Evolutionary conservation across 2,797 vertebrate genomes (phyloP), one percentile per base, ranked within the genome.

Genomic region (Pempheris klunzingeri): DNA sequence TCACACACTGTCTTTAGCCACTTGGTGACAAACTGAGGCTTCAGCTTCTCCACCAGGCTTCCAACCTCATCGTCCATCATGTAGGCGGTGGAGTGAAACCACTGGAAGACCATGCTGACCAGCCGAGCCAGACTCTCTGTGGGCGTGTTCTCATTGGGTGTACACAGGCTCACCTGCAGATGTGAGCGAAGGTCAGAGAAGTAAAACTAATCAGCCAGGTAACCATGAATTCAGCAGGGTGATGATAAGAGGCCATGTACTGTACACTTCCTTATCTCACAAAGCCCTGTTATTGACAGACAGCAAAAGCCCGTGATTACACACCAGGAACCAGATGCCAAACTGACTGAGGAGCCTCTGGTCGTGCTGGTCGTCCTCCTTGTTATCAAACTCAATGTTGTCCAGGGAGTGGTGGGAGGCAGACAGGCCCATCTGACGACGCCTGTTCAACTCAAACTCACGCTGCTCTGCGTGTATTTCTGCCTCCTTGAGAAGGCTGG

Each of bases 31-130:
- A 99, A 99, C 91, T 99, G 98, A 3, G 98, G 98, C 86, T 99
- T 99, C 41, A 99, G 94, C 84, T 99, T 99, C 85, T 99, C 98
- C 83, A 99, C 98, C 83, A 99, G 93, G 86, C 98, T 99, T 55
- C 98, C 98, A 10, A 99, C 98, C 94, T 99, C 98, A 64, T 99
- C 98, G 18, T 99, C 98, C 96, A 98, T 98, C 98, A 99, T 99
- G 82, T 99, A 99, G 4, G 98, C 98, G 0, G 98, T 99, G 75
- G 98, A 99, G 87, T 99, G 98, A 85, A 99, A 99, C 98, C 98
- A 99, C 93, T 99, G 98, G 89, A 99, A 99, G 46, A 99, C 97
- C 98, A 99, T 99, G 90, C 98, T 99, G 83, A 99, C 98, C 82
- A 99, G 94, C 59, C 98, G 94, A 22, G 98, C 98, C 87, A 99